Evolutionary conservation across 2,113 vertebrate species (phyloP), one percentile per base, ranked within the genome.

Genomic region (Thalassoma bifasciatum): DNA sequence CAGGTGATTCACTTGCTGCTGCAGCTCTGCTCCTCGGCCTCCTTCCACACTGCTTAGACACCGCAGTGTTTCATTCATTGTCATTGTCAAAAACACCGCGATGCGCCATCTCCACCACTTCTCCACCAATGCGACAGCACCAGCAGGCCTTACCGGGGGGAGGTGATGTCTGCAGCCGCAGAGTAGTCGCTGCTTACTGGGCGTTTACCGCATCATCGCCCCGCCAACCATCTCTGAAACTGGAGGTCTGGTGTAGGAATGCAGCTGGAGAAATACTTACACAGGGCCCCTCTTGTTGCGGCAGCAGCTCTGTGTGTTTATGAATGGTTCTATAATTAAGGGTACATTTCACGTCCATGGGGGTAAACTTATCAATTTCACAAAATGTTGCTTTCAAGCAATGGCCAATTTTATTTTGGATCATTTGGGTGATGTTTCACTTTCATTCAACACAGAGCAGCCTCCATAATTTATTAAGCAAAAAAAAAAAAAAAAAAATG

Each of bases 1-100:
- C 93, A 93, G 91, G 92, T 93, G 93, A 89, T 75, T 88, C 91
- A 93, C 93, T 92, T 93, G 93, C 91, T 91, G 82, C 60, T 34
- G 81, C 72, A 40, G 71, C 52, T 81, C 24, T 30, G 30, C 6
- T n/a, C 4, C 1, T 73, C 83, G 81, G 75, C 85, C 83, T 81
- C 61, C 37, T 42, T 58, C 59, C 70, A 26, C 79, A 22, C 63
- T 60, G 70, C 8, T 36, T 47, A 60, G 30, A 59, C 82, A 61
- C 74, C 76, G 82, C 84, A 82, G 78, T 72, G 72, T 60, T 85
- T 72, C 75, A 66, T 72, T 74, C 76, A 72, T 52, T 79, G 84
- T 76, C 79, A 61, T 54, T 75, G 75, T 75, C 26, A 66, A 49
- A 78, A 82, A 70, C 80, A 72, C 65, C 10, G 87, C 86, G 81